Evolutionary conservation across 2,797 vertebrate genomes (phyloP).

Genomic region (Helarctos malayanus): DNA sequence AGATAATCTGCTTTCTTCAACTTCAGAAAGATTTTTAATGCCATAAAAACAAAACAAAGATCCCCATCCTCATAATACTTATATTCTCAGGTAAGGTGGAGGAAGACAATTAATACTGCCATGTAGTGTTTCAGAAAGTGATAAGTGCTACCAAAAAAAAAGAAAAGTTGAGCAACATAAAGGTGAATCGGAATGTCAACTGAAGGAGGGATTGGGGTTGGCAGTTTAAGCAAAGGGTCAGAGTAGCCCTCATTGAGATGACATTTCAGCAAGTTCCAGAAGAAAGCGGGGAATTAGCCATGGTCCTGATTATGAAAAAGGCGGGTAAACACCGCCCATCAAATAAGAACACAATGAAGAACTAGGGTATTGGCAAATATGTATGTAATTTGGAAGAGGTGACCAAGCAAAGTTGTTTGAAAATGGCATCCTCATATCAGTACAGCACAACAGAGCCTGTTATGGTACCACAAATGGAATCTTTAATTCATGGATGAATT

Average conservation of each 20-base stretch:
- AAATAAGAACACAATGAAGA: neutral
- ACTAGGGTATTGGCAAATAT: neutral
- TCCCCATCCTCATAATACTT: neutral
- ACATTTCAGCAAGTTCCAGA: neutral
- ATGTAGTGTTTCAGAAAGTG: neutral
- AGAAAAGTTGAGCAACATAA: neutral
- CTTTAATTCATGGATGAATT: neutral
- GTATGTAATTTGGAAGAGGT: neutral
- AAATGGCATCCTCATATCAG: neutral
- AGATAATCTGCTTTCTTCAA: neutral
- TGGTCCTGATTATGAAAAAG: neutral
- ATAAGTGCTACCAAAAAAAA: neutral
- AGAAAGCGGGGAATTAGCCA: neutral
- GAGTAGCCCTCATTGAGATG: neutral
- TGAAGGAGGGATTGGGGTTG: neutral
- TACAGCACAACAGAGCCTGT: neutral
- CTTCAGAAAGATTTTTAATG: neutral
- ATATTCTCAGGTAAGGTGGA: neutral
- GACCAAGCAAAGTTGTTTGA: neutral
- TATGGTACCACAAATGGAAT: neutral
- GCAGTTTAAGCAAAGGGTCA: neutral
- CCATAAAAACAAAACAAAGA: conserved; percentile 19
- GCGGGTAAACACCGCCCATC: neutral
- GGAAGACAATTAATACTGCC: neutral
- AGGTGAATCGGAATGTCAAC: neutral